Conservation (phyloP, 2,888 invertebrate species). For the Stratiomys singularior region DNA sequence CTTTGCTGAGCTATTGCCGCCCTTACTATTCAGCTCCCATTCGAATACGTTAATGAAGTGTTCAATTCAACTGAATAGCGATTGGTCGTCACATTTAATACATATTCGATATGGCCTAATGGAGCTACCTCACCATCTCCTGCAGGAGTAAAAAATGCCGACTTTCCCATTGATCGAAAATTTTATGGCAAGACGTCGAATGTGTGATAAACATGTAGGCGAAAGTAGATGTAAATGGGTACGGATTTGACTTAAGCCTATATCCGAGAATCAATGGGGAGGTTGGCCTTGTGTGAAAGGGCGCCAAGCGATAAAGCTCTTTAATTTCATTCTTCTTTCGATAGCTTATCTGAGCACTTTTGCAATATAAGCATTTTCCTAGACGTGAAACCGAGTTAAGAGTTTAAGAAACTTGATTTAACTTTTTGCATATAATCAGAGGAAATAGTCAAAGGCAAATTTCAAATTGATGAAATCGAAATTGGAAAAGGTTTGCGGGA, state of each 20-base stretch:
- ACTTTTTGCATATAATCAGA: slow-evolving; percentile 12
- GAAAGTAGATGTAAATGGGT: neutral
- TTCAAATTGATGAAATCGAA: neutral
- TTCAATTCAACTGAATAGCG: slow-evolving; percentile 28
- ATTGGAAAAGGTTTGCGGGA: slow-evolving; percentile 1
- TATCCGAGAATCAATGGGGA: neutral
- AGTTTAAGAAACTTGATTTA: slow-evolving; percentile 17
- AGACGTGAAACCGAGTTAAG: neutral
- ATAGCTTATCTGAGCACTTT: neutral
- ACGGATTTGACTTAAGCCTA: neutral
- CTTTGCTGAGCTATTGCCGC: neutral
- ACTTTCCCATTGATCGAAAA: slow-evolving; percentile 27
- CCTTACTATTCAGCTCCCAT: neutral
- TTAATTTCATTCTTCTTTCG: slow-evolving; percentile 18
- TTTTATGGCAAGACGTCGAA: slow-evolving; percentile 8
- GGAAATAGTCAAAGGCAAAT: neutral
- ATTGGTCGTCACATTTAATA: slow-evolving; percentile 35
- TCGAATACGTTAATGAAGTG: slow-evolving; percentile 44
- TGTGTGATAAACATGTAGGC: neutral
- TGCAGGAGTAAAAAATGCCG: slow-evolving; percentile 5
- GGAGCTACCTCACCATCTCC: neutral
- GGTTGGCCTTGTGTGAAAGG: slow-evolving; percentile 26
- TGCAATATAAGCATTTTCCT: slow-evolving; percentile 24
- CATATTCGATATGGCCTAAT: slow-evolving; percentile 27
- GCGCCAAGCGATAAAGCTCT: slow-evolving; percentile 10